A percentile compares a stretch with the other conserved stretches of the same genome.
Conservation (phyloP, 2,113 vertebrate genomes). For the Calyptomena viridis region DNA sequence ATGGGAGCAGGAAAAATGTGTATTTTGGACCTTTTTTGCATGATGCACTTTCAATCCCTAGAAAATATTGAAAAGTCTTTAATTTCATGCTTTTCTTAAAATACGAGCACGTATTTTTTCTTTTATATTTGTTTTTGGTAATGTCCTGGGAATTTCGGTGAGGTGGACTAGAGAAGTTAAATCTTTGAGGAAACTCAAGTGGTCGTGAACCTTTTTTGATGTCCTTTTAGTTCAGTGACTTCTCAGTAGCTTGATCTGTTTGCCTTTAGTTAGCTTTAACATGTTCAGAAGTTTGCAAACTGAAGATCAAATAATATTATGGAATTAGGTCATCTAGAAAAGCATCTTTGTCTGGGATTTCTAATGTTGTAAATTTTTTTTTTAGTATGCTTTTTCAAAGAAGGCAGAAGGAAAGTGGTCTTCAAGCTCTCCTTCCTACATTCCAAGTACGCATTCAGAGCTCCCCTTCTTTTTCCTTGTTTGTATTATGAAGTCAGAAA, state of each 20-base stretch:
- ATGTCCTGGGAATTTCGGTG: background rate
- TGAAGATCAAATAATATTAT: background rate
- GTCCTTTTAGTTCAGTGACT: background rate
- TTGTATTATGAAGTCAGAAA: background rate
- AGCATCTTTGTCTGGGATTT: background rate
- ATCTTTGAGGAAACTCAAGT: background rate
- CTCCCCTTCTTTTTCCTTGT: background rate
- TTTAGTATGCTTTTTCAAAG: background rate
- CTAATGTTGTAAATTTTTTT: background rate
- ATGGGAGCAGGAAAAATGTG: background rate
- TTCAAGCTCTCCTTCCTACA: background rate
- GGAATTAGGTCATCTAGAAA: background rate
- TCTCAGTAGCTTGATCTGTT: background rate
- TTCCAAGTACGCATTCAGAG: background rate
- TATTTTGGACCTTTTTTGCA: background rate
- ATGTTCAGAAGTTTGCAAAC: background rate
- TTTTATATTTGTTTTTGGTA: constrained; percentile 25
- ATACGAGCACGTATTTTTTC: background rate
- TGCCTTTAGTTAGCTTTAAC: background rate
- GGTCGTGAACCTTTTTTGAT: background rate
- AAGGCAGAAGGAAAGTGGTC: background rate
- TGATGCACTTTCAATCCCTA: background rate
- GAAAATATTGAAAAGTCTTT: background rate
- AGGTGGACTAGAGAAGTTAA: background rate
- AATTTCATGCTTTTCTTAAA: background rate